Percentiles rank a stretch among this genome's conserved stretches.
Evolutionary conservation across 64 coral and sea anemone species (phyloP).

Genomic region (Montipora capricornis): DNA sequence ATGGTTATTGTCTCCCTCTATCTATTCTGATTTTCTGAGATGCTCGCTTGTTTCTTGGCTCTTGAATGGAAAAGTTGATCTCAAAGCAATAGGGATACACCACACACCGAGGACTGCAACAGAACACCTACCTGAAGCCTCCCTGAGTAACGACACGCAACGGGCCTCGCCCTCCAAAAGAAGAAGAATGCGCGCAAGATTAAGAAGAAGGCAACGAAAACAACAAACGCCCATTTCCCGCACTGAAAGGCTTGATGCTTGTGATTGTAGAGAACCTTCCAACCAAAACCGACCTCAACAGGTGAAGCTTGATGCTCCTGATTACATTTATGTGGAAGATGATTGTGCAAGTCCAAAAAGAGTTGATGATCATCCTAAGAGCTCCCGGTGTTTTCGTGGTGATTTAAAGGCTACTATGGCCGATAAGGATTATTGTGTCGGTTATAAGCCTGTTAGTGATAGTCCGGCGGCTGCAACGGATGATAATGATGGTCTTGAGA

Average conservation of each 20-base stretch:
- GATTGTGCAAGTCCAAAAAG: slow-evolving; percentile 10
- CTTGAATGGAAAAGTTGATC: slow-evolving; percentile 14
- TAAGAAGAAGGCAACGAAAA: slow-evolving; percentile 21
- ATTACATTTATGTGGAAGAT: slow-evolving; percentile 5
- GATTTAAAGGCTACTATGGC: slow-evolving; percentile 6
- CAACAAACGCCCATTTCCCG: neutral
- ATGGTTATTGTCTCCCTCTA: slow-evolving; percentile 50
- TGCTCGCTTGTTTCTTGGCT: slow-evolving; percentile 46
- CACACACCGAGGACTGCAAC: neutral
- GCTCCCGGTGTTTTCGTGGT: slow-evolving; percentile 4
- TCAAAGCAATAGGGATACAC: slow-evolving; percentile 15
- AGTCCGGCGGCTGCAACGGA: neutral
- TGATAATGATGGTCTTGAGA: neutral
- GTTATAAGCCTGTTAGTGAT: neutral
- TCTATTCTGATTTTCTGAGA: slow-evolving; percentile 25
- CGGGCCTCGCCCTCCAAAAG: neutral
- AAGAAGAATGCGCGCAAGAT: neutral
- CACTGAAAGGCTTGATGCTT: neutral
- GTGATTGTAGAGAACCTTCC: neutral
- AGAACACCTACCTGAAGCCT: neutral
- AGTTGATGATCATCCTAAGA: slow-evolving; percentile 12
- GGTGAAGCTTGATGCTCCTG: slow-evolving; percentile 8
- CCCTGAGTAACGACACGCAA: neutral
- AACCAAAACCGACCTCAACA: slow-evolving; percentile 3
- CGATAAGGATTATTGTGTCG: neutral